phyloP scores from a whole-genome alignment of 64 coral and sea anemone species.

The Montipora efflorescens region DNA sequence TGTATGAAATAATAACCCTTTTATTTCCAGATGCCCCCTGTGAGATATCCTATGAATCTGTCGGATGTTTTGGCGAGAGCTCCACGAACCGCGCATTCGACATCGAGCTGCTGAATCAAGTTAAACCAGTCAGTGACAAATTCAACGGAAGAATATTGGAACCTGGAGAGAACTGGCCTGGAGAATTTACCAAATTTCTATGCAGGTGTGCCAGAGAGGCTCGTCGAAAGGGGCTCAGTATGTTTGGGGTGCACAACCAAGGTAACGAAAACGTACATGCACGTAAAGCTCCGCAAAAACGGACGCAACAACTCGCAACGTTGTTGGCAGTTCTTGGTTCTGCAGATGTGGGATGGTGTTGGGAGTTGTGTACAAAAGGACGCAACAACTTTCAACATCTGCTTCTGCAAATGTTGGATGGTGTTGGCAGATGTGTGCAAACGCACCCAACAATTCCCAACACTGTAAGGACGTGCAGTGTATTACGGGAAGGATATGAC shows the following conservation, averaged over 20 bases:
- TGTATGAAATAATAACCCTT: neutral
- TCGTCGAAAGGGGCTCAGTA: conserved; percentile 29
- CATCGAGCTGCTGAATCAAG: conserved; percentile 53
- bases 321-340: too few species aligned
- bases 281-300: too few species aligned
- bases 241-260: conserved; percentile 72
- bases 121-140: conserved; percentile 2
- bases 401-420: too few species aligned
- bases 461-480: too few species aligned
- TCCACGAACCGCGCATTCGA: conserved; percentile 14
- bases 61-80: conserved; percentile 68
- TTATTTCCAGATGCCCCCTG: conserved; percentile 42
- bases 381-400: too few species aligned
- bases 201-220: conserved; percentile 87
- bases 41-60: conserved; percentile 12
- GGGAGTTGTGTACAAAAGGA: too few species aligned
- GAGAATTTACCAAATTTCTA: conserved; percentile 66
- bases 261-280: conserved; percentile 30
- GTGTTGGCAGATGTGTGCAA: too few species aligned
- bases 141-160: conserved; percentile 76
- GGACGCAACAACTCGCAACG: too few species aligned
- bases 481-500: too few species aligned
- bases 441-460: too few species aligned
- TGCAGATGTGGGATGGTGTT: too few species aligned
- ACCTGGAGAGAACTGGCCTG: conserved; percentile 32